phyloP scores from a whole-genome alignment of 2,113 vertebrate species.

The Proterorhinus semilunaris region DNA sequence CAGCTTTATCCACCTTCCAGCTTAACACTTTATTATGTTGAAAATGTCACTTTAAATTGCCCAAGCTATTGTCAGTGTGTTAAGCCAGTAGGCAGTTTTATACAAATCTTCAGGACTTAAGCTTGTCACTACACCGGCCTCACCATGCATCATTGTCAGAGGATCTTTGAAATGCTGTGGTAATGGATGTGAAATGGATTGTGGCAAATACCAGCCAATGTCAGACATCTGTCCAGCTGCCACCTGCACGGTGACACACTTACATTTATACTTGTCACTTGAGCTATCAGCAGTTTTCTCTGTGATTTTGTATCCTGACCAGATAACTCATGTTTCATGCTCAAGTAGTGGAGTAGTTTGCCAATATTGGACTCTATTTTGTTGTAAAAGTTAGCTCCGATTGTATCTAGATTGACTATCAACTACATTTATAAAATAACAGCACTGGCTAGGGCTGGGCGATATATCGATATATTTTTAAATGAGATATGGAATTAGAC shows the following conservation, averaged over 20 bases:
- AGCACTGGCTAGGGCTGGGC: not conserved
- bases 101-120: constrained; percentile 11
- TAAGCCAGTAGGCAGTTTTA: not conserved
- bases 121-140: constrained; percentile 6
- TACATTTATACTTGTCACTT: constrained; percentile 26
- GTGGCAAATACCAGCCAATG: constrained; percentile 26
- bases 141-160: constrained; percentile 22
- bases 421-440: not conserved
- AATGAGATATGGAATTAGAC: no score
- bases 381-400: not conserved
- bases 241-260: constrained; percentile 15
- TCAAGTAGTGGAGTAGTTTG: not conserved
- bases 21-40: constrained; percentile 22
- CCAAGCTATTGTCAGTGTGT: not conserved
- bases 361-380: not conserved
- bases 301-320: constrained; percentile 11
- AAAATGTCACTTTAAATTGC: constrained; percentile 23
- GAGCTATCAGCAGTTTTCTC: not conserved
- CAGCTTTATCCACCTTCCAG: constrained; percentile 15
- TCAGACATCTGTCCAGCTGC: constrained; percentile 38
- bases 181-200: constrained; percentile 43
- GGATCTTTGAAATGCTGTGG: constrained; percentile 20
- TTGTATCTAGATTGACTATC: not conserved
- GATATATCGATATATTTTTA: no score
- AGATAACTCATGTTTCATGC: not conserved